phyloP scores from a whole-genome alignment of 1,140 invertebrate species.

The Lepidurus apus region DNA sequence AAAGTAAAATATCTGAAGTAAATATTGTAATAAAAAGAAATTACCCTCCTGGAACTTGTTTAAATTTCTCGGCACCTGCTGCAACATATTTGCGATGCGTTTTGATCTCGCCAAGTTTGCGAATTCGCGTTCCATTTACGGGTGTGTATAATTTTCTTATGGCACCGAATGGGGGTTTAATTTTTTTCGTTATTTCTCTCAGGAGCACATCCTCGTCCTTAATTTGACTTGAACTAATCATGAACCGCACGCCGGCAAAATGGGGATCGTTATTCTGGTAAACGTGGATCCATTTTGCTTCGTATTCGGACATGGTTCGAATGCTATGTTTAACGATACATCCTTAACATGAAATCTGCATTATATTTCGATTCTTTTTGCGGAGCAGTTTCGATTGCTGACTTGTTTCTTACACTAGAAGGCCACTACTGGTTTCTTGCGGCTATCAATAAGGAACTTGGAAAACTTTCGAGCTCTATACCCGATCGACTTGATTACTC shows the following conservation, averaged over 20 bases:
- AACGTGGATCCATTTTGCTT: not conserved
- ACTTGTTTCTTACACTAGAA: too few relatives aligned
- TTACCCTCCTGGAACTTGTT: not conserved
- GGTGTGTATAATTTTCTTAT: not conserved
- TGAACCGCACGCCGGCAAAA: not conserved
- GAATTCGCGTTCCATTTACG: not conserved
- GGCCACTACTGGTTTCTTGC: too few relatives aligned
- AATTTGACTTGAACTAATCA: slow-evolving; percentile 4
- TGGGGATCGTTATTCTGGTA: not conserved
- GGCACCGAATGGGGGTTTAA: not conserved
- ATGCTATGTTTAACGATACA: slow-evolving; percentile 33
- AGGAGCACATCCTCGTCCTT: not conserved
- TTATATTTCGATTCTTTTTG: not conserved
- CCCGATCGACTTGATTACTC: too few relatives aligned
- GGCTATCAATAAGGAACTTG: too few relatives aligned
- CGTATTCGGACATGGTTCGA: not conserved
- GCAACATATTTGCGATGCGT: not conserved
- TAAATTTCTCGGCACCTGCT: not conserved
- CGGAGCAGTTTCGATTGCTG: not conserved
- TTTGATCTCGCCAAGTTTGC: not conserved
- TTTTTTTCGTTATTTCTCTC: not conserved
- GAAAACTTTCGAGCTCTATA: too few relatives aligned
- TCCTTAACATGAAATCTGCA: not conserved
- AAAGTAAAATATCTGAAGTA: not conserved
- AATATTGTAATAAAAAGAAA: not conserved